Percentiles rank a stretch among this genome's conserved stretches.
phyloP scores from a whole-genome alignment of 2,888 invertebrate species.

The Hesperia comma region DNA sequence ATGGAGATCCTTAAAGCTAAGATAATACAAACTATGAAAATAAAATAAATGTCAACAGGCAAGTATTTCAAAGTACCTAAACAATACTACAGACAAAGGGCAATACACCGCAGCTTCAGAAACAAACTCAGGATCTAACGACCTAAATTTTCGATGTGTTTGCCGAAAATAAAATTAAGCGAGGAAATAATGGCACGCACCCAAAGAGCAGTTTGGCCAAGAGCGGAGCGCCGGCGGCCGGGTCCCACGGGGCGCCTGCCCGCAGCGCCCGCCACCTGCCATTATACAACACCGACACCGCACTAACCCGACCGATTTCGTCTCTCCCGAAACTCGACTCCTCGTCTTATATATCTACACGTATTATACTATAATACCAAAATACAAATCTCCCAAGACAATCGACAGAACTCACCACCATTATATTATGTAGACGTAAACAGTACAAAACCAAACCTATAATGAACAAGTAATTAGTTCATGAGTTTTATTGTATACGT shows the following conservation, averaged over 20 bases:
- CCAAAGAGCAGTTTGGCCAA: constrained; percentile 41
- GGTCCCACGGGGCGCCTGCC: constrained; percentile 31
- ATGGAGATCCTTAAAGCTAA: no score
- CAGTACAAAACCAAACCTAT: no score
- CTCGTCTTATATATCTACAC: constrained; percentile 24
- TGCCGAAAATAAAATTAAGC: constrained; percentile 54
- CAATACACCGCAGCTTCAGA: not conserved
- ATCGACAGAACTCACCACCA: not conserved
- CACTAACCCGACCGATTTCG: constrained; percentile 32
- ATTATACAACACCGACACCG: constrained; percentile 39
- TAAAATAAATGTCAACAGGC: not conserved
- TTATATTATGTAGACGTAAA: not conserved
- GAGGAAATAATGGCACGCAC: constrained; percentile 59
- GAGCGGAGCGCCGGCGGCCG: constrained; percentile 42
- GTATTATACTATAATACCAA: constrained; percentile 1
- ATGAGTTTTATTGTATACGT: no score
- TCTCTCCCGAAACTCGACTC: constrained; percentile 25
- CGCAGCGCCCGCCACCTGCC: constrained; percentile 42
- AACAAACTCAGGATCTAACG: constrained; percentile 14
- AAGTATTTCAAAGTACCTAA: not conserved
- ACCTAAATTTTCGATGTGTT: constrained; percentile 45
- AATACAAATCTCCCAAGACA: not conserved
- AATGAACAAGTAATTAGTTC: no score
- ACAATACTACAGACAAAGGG: not conserved
- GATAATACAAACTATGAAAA: no score